Evolutionary conservation across 1,140 invertebrate genomes (phyloP), one percentile per base, ranked within the genome.

Genomic region (Homalodisca vitripennis): DNA sequence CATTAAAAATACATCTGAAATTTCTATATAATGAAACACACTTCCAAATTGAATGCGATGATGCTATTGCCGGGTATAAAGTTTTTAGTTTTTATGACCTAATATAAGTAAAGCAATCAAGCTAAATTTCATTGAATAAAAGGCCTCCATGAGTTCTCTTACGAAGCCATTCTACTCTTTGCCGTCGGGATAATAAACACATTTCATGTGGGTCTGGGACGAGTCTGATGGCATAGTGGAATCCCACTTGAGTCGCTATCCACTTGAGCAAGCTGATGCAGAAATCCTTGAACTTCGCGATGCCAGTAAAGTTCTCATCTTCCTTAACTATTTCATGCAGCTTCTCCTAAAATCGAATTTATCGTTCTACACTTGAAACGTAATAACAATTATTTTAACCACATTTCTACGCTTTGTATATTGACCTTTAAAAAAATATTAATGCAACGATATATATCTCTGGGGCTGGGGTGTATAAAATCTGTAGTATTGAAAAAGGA

Each of bases 101-200:
- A 64, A 32, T 10, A 30, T 55, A 10, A 41, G 6, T 10, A 41
- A 30, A 67, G 10, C 27, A 3, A 14, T 47, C 20, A 17, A 6
- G 26, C 55, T 17, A 26, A 24, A n/a, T 29, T 13, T 6, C 10
- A 14, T 63, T 26, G 3, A 63, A 17, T 0, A n/a, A 67, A 13
- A 32, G 46, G 78, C 81, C 78, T 94, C 90, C 80, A 97, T 91
- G 24, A 98, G 84, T 77, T 97, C 92, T 41, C 92, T 84, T 0
- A 99, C 97, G 72, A 99, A 94, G 0, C 97, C 97, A 77, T 98
- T 98, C 97, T 97, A 99, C 74, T 95, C 87, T 68, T 94, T 93
- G 0, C 92, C 95, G 66, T 93, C 89, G 0, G 92, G 92, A 79
- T 97, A 91, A 74, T 89, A 89, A 3, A 92, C 93, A 0, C 97